Evolutionary conservation across 2,888 invertebrate genomes (phyloP), one percentile per base, ranked within the genome.

Genomic region (Tinea pellionella): DNA sequence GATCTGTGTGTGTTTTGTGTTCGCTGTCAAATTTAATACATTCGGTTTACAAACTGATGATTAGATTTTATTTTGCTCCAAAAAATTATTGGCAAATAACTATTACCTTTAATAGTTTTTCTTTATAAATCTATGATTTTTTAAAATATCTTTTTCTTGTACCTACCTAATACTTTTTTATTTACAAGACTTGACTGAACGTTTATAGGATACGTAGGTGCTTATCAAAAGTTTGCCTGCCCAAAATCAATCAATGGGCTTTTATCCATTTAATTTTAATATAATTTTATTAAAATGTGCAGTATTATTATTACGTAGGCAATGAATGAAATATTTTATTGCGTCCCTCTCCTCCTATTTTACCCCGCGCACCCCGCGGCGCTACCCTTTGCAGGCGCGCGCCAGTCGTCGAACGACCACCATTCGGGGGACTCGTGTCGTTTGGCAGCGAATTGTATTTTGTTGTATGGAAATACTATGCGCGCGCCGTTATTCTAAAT

Each of bases 391-490:
- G 32, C 32, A 65, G 66, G 66, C 64, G 63, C 67, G 66, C 67
- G 60, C 55, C 51, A 85, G 83, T 84, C 81, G 85, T 85, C 85
- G 86, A 85, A 82, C 85, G 86, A 74, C 75, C 66, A 72, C 74
- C 66, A 59, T 61, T 43, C 30, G 61, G 62, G 62, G 61, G 57
- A 65, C 60, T 64, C 47, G 64, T 65, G 59, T 59, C 63, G 58
- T 62, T 61, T 32, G 58, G 47, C 61, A 64, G 59, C 59, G 62
- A 62, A 69, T 68, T 63, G 67, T 64, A 67, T 67, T 70, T 75
- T 69, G 72, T 70, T 63, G 72, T 74, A 65, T 77, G 78, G 24
- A 53, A 24, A 53, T 24, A 53, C 76, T 80, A 85, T 85, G 82
- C 80, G 81, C 78, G 80, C 69, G 66, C 67, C 73, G 68, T 76